Conservation (phyloP, 2,888 invertebrate genomes). For the Thecophora atra region DNA sequence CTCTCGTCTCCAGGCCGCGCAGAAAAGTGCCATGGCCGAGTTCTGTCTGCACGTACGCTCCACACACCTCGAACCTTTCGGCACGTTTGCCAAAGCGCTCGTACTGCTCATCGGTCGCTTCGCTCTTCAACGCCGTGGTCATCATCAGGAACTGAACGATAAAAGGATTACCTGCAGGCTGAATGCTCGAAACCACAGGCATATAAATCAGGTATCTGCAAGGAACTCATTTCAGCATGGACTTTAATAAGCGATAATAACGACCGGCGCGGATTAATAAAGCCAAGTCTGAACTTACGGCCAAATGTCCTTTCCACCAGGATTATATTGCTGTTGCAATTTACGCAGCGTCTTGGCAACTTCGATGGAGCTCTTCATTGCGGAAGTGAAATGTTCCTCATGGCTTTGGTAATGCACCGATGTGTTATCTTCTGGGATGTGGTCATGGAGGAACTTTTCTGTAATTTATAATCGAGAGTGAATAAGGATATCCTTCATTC, state of each 20-base stretch:
- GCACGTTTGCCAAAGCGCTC: slow-evolving; percentile 84
- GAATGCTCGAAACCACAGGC: neutral
- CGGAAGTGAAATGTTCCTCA: slow-evolving; percentile 52
- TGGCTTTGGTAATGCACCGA: slow-evolving; percentile 51
- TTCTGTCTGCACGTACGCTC: slow-evolving; percentile 97
- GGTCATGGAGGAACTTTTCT: slow-evolving; percentile 45
- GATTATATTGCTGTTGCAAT: slow-evolving; percentile 73
- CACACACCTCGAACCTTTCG: slow-evolving; percentile 81
- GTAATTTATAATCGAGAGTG: slow-evolving; percentile 11
- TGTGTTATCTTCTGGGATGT: slow-evolving; percentile 42
- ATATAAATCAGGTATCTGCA: neutral
- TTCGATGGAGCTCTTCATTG: slow-evolving; percentile 52
- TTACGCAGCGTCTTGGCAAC: slow-evolving; percentile 76
- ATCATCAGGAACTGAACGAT: slow-evolving; percentile 90
- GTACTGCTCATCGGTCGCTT: slow-evolving; percentile 86
- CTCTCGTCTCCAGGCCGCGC: slow-evolving; percentile 87
- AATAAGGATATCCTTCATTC: no score
- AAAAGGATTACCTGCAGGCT: slow-evolving; percentile 62
- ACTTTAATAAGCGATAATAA: no score
- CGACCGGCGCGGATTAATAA: no score
- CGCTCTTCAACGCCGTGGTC: slow-evolving; percentile 84
- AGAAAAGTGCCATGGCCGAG: slow-evolving; percentile 94
- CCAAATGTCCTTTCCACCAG: slow-evolving; percentile 59
- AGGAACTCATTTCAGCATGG: neutral
- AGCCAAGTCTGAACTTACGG: slow-evolving; percentile 50